These are phyloP conservation scores for Drosophila sp. DNA, from an alignment of 1,140 invertebrate genomes.

Conservation along the genomic window DNA sequence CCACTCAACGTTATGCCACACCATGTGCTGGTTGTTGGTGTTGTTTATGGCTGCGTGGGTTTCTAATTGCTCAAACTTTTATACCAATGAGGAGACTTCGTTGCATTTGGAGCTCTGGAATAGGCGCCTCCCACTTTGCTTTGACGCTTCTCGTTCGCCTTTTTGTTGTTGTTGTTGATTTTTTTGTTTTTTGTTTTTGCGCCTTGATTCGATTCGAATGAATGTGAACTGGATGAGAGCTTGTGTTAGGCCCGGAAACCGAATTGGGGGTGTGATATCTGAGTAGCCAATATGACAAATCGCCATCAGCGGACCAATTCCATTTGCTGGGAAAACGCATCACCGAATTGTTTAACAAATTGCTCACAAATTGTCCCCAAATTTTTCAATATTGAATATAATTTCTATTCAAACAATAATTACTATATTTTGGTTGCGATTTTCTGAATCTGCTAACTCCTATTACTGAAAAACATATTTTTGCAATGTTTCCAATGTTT, in stretches of 20 bases:
- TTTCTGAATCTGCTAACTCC: too few relatives aligned
- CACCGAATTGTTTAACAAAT: background rate
- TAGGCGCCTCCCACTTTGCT: conserved; percentile 78
- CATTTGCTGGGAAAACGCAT: background rate
- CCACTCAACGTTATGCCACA: conserved; percentile 28
- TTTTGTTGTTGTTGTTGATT: background rate
- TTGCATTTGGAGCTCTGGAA: conserved; percentile 76
- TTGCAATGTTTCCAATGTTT: too few relatives aligned
- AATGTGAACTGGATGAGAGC: background rate
- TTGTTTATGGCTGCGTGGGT: conserved; percentile 81
- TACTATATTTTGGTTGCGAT: too few relatives aligned
- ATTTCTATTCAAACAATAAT: too few relatives aligned
- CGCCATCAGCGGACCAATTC: background rate
- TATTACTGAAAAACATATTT: too few relatives aligned
- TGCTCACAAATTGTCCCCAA: too few relatives aligned
- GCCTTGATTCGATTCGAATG: background rate
- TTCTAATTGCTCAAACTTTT: conserved; percentile 82
- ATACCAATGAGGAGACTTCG: conserved; percentile 79
- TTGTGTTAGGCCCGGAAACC: background rate
- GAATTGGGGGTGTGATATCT: conserved; percentile 6
- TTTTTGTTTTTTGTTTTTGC: background rate
- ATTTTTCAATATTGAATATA: too few relatives aligned
- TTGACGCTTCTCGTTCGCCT: conserved; percentile 31
- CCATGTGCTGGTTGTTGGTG: conserved; percentile 46
- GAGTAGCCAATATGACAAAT: conserved; percentile 6